These are phyloP conservation scores for Eulemur macaco DNA, from an alignment of 2,113 vertebrate species.

Conservation along the genomic window DNA sequence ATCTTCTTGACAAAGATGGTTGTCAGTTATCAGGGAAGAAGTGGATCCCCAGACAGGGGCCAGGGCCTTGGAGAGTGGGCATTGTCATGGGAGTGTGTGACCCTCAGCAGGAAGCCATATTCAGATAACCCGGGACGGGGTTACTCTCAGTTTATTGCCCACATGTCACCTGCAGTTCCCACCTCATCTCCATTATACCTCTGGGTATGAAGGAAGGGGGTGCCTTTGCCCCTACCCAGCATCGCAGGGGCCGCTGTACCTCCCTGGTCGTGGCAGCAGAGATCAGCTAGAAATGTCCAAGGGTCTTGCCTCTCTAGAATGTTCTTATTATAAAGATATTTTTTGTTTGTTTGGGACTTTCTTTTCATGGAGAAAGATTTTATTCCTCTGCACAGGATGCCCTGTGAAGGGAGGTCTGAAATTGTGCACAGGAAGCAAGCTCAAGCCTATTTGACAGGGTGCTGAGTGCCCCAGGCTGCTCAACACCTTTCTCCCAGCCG, in stretches of 20 bases:
- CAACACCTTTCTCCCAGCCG: background rate
- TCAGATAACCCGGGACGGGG: background rate
- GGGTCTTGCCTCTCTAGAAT: background rate
- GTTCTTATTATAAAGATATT: background rate
- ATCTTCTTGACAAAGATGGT: background rate
- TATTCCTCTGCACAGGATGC: background rate
- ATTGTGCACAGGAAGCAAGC: background rate
- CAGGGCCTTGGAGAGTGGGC: background rate
- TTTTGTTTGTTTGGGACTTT: background rate
- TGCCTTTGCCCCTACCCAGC: background rate
- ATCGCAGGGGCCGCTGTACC: background rate
- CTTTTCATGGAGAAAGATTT: background rate
- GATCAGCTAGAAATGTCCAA: background rate
- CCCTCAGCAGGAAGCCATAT: background rate
- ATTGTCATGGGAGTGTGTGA: background rate
- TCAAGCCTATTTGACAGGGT: accelerated
- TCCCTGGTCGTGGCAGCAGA: background rate
- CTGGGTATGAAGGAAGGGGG: background rate
- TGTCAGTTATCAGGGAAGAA: background rate
- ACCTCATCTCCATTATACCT: background rate
- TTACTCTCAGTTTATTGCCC: background rate
- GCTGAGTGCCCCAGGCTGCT: background rate
- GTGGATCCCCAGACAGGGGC: background rate
- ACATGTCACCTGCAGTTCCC: background rate
- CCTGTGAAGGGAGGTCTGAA: background rate